phyloP scores from a whole-genome alignment of 1,140 invertebrate genomes.

The Drosophila obscura region DNA sequence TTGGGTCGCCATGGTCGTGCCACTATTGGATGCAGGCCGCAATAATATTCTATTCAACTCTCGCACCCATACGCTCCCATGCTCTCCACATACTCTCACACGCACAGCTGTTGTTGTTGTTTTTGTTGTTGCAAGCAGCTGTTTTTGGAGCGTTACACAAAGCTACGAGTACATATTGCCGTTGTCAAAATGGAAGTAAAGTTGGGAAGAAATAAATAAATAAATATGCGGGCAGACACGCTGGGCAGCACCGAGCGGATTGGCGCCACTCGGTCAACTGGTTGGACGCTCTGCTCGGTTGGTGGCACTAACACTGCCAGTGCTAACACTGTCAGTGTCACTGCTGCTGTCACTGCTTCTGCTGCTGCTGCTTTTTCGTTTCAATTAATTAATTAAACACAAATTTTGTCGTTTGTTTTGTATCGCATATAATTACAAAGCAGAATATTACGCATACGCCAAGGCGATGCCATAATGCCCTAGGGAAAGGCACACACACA shows the following conservation, averaged over 20 bases:
- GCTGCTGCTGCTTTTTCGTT: slow-evolving; percentile 32
- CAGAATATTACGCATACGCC: slow-evolving; percentile 73
- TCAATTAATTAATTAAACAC: slow-evolving; percentile 79
- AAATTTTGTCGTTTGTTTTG: slow-evolving; percentile 52
- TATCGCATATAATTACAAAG: slow-evolving; percentile 70
- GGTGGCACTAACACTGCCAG: slow-evolving; percentile 9
- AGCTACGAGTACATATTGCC: not conserved
- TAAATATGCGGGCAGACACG: not conserved
- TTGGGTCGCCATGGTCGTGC: slow-evolving; percentile 49
- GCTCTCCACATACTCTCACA: not conserved
- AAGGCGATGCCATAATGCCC: slow-evolving; percentile 61
- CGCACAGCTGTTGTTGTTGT: slow-evolving; percentile 1
- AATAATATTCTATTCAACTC: slow-evolving; percentile 39
- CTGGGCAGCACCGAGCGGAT: slow-evolving; percentile 40
- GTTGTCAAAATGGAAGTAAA: not conserved
- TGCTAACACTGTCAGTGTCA: not conserved
- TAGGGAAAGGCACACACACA: slow-evolving; percentile 25
- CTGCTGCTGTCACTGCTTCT: slow-evolving; percentile 5
- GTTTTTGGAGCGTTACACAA: slow-evolving; percentile 34
- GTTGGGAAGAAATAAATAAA: not conserved
- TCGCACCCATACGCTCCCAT: slow-evolving; percentile 38
- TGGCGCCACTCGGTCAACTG: slow-evolving; percentile 71
- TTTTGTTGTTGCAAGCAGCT: slow-evolving; percentile 59
- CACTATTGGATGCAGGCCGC: slow-evolving; percentile 32
- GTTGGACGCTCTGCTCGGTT: slow-evolving; percentile 21